These are phyloP conservation scores for Boloria selene DNA, from an alignment of 2,888 invertebrate species.

Conservation along the genomic window DNA sequence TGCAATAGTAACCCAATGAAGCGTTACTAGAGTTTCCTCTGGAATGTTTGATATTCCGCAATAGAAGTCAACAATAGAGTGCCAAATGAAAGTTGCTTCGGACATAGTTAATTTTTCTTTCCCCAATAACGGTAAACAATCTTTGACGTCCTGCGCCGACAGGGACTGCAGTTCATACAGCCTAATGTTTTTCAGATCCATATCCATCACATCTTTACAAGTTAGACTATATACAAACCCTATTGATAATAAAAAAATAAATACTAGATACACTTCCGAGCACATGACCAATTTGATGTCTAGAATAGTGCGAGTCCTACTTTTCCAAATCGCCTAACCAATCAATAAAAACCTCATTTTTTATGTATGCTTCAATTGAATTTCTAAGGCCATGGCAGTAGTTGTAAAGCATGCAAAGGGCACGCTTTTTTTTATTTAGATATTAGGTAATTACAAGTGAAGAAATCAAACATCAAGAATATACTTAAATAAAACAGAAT, in stretches of 20 bases:
- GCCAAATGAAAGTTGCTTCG: constrained; percentile 68
- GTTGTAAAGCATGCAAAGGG: neutral
- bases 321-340: neutral
- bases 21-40: constrained; percentile 60
- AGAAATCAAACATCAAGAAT: too few relatives aligned
- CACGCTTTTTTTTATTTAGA: too few relatives aligned
- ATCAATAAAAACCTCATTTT: constrained; percentile 5
- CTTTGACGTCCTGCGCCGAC: constrained; percentile 56
- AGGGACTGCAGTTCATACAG: constrained; percentile 53
- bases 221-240: constrained; percentile 41
- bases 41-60: constrained; percentile 67
- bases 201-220: constrained; percentile 58
- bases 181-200: constrained; percentile 48
- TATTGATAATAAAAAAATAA: constrained; percentile 6
- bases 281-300: neutral
- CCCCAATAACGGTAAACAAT: constrained; percentile 65
- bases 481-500: too few relatives aligned
- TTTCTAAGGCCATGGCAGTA: neutral
- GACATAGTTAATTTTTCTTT: constrained; percentile 51
- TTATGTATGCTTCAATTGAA: constrained; percentile 7
- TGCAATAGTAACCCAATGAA: constrained; percentile 76
- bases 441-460: too few relatives aligned
- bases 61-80: constrained; percentile 55
- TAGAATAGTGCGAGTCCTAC: neutral
- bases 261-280: neutral